Evolutionary conservation across 2,113 vertebrate genomes (phyloP).

Genomic region (Chitala chitala): DNA sequence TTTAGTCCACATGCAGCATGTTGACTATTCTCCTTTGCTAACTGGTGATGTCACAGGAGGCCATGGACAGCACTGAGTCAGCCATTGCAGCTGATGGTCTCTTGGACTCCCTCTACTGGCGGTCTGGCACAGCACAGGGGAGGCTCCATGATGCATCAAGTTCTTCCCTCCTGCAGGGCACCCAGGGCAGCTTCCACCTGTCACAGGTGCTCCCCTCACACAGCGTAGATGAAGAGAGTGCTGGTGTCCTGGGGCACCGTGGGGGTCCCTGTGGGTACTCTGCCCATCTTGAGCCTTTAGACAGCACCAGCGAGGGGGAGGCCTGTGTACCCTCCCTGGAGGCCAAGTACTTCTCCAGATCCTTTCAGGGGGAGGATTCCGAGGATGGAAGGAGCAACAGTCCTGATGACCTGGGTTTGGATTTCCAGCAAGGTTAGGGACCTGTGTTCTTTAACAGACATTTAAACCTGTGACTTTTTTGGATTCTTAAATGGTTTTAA

Average conservation of each 20-base stretch:
- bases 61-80: constrained; percentile 42
- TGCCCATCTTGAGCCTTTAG: constrained; percentile 31
- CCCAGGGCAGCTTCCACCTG: constrained; percentile 44
- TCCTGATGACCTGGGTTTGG: constrained; percentile 44
- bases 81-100: constrained; percentile 24
- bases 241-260: constrained; percentile 32
- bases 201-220: constrained; percentile 46
- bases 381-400: constrained; percentile 52
- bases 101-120: constrained; percentile 55
- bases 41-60: constrained; percentile 47
- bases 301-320: constrained; percentile 41
- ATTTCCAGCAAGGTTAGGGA: constrained; percentile 55
- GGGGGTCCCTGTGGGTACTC: constrained; percentile 47
- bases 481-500: background rate
- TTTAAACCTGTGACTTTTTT: background rate
- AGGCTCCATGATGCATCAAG: constrained; percentile 38
- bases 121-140: constrained; percentile 36
- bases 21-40: background rate
- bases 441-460: background rate
- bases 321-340: constrained; percentile 52
- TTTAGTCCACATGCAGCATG: background rate
- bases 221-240: constrained; percentile 26
- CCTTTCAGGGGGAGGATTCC: constrained; percentile 45
- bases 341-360: constrained; percentile 67
- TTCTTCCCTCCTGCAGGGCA: constrained; percentile 42